A percentile compares a stretch with the other conserved stretches of the same genome.
phyloP scores from a whole-genome alignment of 2,797 vertebrate genomes.

The Karalla daura region DNA sequence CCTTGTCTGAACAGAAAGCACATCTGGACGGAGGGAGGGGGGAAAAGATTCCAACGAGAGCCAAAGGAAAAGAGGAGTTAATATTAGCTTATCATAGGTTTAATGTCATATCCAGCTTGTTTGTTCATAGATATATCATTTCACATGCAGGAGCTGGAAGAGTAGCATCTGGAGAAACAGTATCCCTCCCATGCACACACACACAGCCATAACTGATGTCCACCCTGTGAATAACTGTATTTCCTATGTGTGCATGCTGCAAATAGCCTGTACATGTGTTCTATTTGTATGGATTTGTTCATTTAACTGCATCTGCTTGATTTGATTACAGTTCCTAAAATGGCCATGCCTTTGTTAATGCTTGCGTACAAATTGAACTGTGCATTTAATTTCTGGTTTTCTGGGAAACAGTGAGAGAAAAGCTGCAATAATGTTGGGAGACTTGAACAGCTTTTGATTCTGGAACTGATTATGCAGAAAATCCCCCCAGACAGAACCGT shows the following conservation, averaged over 20 bases:
- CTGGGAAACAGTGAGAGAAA: slow-evolving; percentile 16
- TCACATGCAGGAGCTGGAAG: neutral
- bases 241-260: slow-evolving; percentile 10
- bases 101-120: slow-evolving; percentile 33
- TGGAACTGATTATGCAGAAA: slow-evolving; percentile 61
- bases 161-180: slow-evolving; percentile 20
- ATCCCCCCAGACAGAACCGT: slow-evolving; percentile 54
- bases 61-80: slow-evolving; percentile 29
- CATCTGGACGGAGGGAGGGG: slow-evolving; percentile 74
- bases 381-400: neutral
- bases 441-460: slow-evolving; percentile 50
- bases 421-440: slow-evolving; percentile 8
- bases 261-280: neutral
- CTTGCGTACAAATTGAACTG: slow-evolving; percentile 6
- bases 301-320: neutral
- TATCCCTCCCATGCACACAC: neutral
- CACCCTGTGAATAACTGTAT: slow-evolving; percentile 2
- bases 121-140: slow-evolving; percentile 18
- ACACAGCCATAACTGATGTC: neutral
- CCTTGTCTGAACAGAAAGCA: slow-evolving; percentile 63
- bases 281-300: neutral
- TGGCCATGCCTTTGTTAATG: neutral
- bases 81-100: slow-evolving; percentile 48
- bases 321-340: neutral
- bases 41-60: slow-evolving; percentile 32